Base-by-base conservation (phyloP, 2,113 vertebrate species). In the Salvelinus namaycush region DNA sequence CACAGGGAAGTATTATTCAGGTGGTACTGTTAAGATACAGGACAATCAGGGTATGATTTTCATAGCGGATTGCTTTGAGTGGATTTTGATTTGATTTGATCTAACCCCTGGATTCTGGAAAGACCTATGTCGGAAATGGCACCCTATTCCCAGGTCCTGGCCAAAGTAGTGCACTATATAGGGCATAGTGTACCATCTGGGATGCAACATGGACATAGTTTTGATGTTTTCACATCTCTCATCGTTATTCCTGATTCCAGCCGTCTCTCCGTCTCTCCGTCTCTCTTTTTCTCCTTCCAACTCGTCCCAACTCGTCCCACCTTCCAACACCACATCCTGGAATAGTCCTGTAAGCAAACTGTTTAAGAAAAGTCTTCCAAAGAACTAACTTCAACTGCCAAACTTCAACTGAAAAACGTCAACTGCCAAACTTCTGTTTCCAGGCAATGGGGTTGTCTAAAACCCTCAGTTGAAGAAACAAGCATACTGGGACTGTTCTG, bases 31-130 rank as follows among this genome's bases (percentile, higher is more conserved):
- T 84, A 49, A 26, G 29, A 83, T 81, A 57, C 78, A 86, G 82
- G 80, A 83, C 86, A 85, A 83, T 78, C 68, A 66, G 74, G 20
- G 79, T 68, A 62, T 71, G 73, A 78, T 70, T 83, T 78, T 73
- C 20, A 72, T 29, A 75, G 78, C 81, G 87, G 81, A 88, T 79
- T 89, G 84, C 83, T 79, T 73, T 31, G 73, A 49, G 77, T 73
- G 72, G 11, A 62, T 66, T 80, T 80, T 6, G 65, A 13, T 27
- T 18, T 5, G 22, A 24, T 29, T 27, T 14, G 4, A 67, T 26
- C 4, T 7, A 27, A 29, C 3, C 26, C 64, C 11, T 26, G 14
- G 64, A 64, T 24, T 22, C 18, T 22, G 3, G 60, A 64, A 16
- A 66, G 26, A 62, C n/a, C n/a, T 44, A 44, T 44, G 39, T 11